These are phyloP conservation scores for Allobates femoralis DNA, from an alignment of 2,797 vertebrate species.

Conservation along the genomic window DNA sequence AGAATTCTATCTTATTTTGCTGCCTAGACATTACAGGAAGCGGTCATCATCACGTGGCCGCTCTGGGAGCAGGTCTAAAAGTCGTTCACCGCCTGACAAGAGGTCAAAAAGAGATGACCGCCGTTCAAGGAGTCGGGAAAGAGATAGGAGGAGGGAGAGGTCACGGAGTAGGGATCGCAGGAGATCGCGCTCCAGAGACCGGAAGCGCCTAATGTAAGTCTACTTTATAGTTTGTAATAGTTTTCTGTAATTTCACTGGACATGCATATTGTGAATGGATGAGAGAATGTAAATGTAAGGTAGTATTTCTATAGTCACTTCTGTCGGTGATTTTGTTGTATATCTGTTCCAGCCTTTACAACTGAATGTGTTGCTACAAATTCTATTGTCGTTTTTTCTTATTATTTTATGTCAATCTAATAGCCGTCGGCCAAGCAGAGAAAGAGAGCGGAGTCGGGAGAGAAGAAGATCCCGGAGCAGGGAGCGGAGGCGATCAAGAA, in stretches of 20 bases:
- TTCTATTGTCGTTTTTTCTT: neutral
- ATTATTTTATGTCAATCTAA: neutral
- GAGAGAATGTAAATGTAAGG: too few relatives aligned
- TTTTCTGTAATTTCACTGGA: too few relatives aligned
- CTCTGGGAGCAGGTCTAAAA: constrained; percentile 90
- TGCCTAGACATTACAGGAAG: constrained; percentile 91
- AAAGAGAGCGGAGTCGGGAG: constrained; percentile 91
- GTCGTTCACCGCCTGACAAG: constrained; percentile 92
- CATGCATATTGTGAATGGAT: too few relatives aligned
- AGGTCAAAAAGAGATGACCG: constrained; percentile 90
- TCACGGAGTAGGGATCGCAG: constrained; percentile 76
- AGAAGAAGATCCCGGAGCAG: constrained; percentile 85
- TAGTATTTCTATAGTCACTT: too few relatives aligned
- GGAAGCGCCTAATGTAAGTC: constrained; percentile 86
- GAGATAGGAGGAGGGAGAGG: constrained; percentile 84
- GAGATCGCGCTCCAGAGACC: constrained; percentile 90
- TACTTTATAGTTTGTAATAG: neutral
- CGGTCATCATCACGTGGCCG: constrained; percentile 89
- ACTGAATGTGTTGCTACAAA: neutral
- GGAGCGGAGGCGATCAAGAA: constrained; percentile 77
- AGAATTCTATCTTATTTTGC: neutral
- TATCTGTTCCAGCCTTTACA: neutral
- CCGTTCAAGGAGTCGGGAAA: constrained; percentile 81
- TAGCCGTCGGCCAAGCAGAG: constrained; percentile 89
- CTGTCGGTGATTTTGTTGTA: neutral